phyloP scores from a whole-genome alignment of 2,113 vertebrate species.

The Gobius niger region DNA sequence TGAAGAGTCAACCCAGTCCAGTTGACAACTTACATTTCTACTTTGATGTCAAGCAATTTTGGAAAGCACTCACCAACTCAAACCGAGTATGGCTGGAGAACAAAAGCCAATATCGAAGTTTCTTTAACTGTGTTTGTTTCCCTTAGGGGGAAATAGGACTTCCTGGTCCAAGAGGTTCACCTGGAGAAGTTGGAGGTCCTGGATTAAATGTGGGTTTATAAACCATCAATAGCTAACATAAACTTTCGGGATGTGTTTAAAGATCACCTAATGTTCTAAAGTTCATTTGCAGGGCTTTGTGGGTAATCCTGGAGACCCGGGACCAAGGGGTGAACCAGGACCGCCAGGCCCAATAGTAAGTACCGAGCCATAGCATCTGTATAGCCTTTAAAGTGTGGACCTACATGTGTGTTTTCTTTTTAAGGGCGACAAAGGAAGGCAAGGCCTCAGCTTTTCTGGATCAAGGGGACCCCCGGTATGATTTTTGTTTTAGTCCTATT shows the following conservation, averaged over 20 bases:
- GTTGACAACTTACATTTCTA: too few species aligned
- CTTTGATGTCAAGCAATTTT: background rate
- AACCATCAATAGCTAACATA: background rate
- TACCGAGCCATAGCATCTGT: background rate
- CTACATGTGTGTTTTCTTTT: background rate
- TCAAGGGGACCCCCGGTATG: constrained; percentile 82
- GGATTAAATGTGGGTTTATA: constrained; percentile 53
- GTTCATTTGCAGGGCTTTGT: constrained; percentile 42
- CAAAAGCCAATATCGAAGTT: background rate
- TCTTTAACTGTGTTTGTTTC: constrained; percentile 6
- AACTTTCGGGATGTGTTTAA: background rate
- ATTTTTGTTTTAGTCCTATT: constrained; percentile 9
- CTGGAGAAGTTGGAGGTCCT: constrained; percentile 42
- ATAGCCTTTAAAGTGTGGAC: background rate
- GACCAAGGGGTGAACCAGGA: constrained; percentile 54
- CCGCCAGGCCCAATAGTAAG: constrained; percentile 44
- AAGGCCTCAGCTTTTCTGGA: constrained; percentile 90
- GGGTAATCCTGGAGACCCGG: constrained; percentile 59
- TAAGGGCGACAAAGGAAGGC: constrained; percentile 89
- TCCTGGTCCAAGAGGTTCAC: constrained; percentile 54
- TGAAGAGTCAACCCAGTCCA: too few species aligned
- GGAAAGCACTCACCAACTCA: background rate
- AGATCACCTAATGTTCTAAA: background rate
- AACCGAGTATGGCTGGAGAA: background rate
- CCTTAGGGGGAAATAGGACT: constrained; percentile 59